Base-by-base conservation (phyloP, 1,140 invertebrate species). In the Hydropsyche tenuis region DNA sequence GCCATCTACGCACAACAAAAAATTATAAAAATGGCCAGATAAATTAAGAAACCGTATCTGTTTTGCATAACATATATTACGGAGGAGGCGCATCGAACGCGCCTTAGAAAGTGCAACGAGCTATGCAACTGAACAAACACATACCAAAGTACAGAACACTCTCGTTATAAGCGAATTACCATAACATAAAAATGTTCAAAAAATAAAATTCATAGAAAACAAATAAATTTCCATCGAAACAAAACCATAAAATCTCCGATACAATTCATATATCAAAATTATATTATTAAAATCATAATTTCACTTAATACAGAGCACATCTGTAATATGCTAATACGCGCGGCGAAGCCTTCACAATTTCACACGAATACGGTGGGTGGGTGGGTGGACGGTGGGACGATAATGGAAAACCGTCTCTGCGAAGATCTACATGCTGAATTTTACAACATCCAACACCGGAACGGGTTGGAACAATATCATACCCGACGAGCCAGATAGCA, bases 331-430 rank as follows among this genome's bases (percentile, higher is more conserved):
- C 69, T 72, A 72, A 72, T 72, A 16, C 23, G 20, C n/a, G 25
- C 63, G 69, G 63, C 53, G 9, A 37, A 9, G 69, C 53, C 69
- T 63, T 63, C 63, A 72, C 56, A 45, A 72, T 72, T 72, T 72
- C 69, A 72, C 69, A 62, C 69, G 63, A 63, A 72, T 72, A n/a
- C 48, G 48, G 69, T 71, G 69, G 69, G 69, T 71, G 69, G 69
- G 25, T 62, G 56, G 12, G 5, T 60, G 48, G 30, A 37, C 48
- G 16, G 48, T 71, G 69, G 69, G 69, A 27, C 30, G 69, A 71
- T 71, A 60, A 56, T 71, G 51, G 48, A 16, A 60, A 71, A 71
- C n/a, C 16, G 42, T 69, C 37, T 48, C 22, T 18, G 30, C 9
- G 30, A 37, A 37, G 30, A 37, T 37, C 30, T 37, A 37, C 30